These are phyloP conservation scores for Erithacus rubecula DNA, from an alignment of 2,797 vertebrate genomes.

Conservation along the genomic window DNA sequence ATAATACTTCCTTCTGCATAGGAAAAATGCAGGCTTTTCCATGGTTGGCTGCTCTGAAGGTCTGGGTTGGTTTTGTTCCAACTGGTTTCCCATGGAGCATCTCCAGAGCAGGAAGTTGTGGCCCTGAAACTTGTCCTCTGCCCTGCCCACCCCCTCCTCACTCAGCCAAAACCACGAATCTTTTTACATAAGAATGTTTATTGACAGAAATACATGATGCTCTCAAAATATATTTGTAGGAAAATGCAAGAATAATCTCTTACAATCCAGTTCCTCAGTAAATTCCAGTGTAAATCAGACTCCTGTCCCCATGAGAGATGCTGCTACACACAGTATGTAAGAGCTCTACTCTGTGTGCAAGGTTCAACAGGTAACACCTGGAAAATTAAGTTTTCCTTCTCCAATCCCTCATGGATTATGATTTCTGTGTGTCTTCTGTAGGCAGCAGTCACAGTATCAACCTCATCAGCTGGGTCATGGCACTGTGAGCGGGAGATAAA, in stretches of 20 bases:
- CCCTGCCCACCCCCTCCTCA: background rate
- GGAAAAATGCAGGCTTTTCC: background rate
- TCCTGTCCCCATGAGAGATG: conserved; percentile 74
- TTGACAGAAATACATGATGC: conserved; percentile 76
- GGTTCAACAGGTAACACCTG: background rate
- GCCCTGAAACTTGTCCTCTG: background rate
- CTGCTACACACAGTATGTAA: conserved; percentile 29
- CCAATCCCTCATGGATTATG: background rate
- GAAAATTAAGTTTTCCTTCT: background rate
- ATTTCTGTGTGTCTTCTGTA: background rate
- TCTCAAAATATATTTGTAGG: conserved; percentile 82
- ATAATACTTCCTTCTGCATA: fast-evolving
- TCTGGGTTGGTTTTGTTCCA: background rate
- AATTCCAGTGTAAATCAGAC: conserved; percentile 84
- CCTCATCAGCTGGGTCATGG: background rate
- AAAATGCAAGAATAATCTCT: conserved; percentile 80
- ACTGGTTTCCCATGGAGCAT: background rate
- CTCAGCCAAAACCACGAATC: background rate
- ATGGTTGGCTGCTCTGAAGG: background rate
- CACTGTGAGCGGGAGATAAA: conserved; percentile 15
- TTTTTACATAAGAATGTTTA: conserved; percentile 73
- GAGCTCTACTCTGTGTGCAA: conserved; percentile 12
- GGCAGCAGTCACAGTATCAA: background rate
- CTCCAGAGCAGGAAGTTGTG: background rate
- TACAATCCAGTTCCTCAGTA: conserved; percentile 75